These are phyloP conservation scores for Cavia porcellus DNA, from an alignment of 2,113 vertebrate species.

Conservation along the genomic window DNA sequence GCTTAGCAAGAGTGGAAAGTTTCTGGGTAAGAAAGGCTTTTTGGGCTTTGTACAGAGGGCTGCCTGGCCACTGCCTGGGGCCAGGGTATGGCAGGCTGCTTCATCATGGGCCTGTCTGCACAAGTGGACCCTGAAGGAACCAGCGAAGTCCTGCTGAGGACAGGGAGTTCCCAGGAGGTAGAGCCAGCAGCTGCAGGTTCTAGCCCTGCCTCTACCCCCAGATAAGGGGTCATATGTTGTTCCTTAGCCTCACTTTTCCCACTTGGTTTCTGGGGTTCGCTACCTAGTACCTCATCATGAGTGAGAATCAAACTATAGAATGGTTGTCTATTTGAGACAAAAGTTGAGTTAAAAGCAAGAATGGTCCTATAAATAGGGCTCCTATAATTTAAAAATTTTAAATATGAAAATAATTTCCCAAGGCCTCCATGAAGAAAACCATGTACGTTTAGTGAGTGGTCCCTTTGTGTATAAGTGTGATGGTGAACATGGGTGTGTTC, in stretches of 20 bases:
- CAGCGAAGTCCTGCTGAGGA: neutral
- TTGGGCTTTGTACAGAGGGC: neutral
- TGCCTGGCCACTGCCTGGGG: neutral
- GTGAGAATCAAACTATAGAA: neutral
- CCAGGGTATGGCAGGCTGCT: neutral
- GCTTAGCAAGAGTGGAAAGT: neutral
- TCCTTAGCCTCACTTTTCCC: neutral
- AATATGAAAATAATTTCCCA: neutral
- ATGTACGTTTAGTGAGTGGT: neutral
- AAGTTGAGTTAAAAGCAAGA: neutral
- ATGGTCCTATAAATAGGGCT: neutral
- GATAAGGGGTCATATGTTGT: neutral
- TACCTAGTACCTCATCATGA: neutral
- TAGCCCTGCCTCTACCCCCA: neutral
- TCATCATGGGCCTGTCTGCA: neutral
- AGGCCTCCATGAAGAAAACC: neutral
- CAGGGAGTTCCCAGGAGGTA: neutral
- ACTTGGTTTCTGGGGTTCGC: neutral
- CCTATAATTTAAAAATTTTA: neutral
- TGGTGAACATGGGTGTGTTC: neutral
- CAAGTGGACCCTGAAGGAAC: neutral
- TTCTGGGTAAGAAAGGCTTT: neutral
- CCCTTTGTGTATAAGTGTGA: neutral
- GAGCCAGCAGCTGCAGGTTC: neutral
- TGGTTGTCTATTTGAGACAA: neutral